Conservation (phyloP, 2,113 vertebrate genomes). For the Azemiops feae region DNA sequence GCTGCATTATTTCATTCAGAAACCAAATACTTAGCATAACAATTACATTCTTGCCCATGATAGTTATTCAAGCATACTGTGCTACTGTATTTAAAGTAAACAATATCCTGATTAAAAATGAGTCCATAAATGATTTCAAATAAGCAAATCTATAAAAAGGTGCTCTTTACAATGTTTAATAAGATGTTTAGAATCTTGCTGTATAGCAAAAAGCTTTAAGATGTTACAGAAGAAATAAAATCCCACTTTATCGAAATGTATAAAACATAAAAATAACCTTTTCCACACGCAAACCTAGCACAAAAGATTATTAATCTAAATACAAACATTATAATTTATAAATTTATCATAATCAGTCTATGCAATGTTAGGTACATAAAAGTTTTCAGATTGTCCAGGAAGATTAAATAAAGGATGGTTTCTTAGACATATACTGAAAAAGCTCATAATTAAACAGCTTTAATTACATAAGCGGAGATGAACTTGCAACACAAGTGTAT, state of each 20-base stretch:
- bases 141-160: background rate
- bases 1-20: constrained; percentile 56
- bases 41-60: background rate
- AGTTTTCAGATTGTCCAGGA: accelerated
- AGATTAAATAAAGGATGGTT: background rate
- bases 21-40: constrained; percentile 41
- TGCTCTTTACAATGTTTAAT: background rate
- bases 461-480: background rate
- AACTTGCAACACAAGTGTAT: background rate
- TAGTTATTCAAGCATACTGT: constrained; percentile 22
- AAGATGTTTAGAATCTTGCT: background rate
- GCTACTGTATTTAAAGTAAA: background rate
- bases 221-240: background rate
- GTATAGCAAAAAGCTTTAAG: background rate
- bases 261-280: background rate
- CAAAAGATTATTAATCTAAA: background rate
- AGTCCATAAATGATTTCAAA: background rate
- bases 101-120: constrained; percentile 25
- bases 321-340: background rate
- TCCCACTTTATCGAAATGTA: background rate
- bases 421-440: background rate
- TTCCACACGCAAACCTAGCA: background rate
- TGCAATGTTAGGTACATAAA: background rate
- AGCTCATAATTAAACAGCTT: background rate
- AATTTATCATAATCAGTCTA: background rate